Conservation (phyloP, 2,888 invertebrate genomes). For the Sminthurinus aureus region DNA sequence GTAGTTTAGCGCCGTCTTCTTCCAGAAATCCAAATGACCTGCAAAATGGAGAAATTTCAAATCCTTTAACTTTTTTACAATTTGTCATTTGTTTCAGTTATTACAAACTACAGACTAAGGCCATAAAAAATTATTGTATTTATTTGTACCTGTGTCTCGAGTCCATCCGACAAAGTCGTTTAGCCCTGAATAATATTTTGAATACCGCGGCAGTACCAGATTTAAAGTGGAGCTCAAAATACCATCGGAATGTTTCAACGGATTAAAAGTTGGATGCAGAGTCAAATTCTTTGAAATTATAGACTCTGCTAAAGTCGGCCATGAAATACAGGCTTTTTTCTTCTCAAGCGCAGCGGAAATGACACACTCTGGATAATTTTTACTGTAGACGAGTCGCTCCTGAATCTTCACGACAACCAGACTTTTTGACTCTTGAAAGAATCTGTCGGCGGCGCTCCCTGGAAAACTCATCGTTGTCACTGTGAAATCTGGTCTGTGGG, state of each 20-base stretch:
- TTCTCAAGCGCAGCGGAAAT: not conserved
- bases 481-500: not conserved
- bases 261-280: not conserved
- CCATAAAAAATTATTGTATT: no score
- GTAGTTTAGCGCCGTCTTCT: not conserved
- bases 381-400: not conserved
- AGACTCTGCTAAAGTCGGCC: not conserved
- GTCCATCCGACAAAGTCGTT: not conserved
- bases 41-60: no score
- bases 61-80: no score
- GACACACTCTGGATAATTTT: not conserved
- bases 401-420: not conserved
- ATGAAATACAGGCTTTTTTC: slow-evolving; percentile 1
- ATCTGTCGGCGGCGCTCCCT: not conserved
- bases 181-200: not conserved
- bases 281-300: slow-evolving; percentile 23
- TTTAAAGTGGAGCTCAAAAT: not conserved
- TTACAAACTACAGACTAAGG: no score
- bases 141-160: not conserved
- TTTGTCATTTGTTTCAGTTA: not conserved
- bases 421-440: not conserved
- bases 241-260: not conserved
- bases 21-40: not conserved
- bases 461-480: not conserved
- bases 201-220: not conserved